A percentile compares a stretch with the other conserved stretches of the same genome.
Conservation (phyloP, 2,888 invertebrate species). For the Oscheius myriophilus region DNA sequence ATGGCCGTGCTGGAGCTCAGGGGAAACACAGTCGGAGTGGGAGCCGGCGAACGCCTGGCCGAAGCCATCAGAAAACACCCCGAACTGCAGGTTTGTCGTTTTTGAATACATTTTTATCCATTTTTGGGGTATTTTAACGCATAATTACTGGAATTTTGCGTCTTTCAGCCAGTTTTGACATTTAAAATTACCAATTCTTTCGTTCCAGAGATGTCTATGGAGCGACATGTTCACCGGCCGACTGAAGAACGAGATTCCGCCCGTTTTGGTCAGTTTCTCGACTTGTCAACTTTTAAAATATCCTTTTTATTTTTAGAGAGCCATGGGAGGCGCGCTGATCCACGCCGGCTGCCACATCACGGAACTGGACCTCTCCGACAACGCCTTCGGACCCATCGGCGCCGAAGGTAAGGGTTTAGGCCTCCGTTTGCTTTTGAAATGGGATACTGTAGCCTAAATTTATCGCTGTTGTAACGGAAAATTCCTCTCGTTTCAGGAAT, state of each 20-base stretch:
- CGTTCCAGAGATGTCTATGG: conserved; percentile 81
- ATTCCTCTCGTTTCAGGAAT: conserved; percentile 80
- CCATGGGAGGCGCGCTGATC: conserved; percentile 84
- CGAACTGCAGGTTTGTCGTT: conserved; percentile 36
- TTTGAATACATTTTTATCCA: too few species aligned
- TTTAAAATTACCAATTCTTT: neutral
- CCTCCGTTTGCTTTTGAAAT: too few species aligned
- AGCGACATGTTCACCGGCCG: conserved; percentile 96
- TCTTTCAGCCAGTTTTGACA: too few species aligned
- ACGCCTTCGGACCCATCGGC: conserved; percentile 95
- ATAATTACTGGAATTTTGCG: too few species aligned
- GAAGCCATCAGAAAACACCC: conserved; percentile 40
- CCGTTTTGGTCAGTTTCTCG: conserved; percentile 81
- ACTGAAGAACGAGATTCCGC: conserved; percentile 92
- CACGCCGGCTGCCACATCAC: conserved; percentile 82
- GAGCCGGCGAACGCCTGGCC: conserved; percentile 54
- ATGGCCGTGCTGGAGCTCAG: conserved; percentile 55
- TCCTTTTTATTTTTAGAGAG: conserved; percentile 73
- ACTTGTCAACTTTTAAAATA: neutral
- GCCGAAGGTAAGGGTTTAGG: conserved; percentile 79
- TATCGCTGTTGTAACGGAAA: too few species aligned
- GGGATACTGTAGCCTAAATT: too few species aligned
- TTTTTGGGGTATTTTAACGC: too few species aligned
- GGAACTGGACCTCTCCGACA: conserved; percentile 92
- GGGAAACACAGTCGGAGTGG: conserved; percentile 64